These are phyloP conservation scores for Yponomeuta cagnagella DNA, from an alignment of 2,888 invertebrate species.

Conservation along the genomic window DNA sequence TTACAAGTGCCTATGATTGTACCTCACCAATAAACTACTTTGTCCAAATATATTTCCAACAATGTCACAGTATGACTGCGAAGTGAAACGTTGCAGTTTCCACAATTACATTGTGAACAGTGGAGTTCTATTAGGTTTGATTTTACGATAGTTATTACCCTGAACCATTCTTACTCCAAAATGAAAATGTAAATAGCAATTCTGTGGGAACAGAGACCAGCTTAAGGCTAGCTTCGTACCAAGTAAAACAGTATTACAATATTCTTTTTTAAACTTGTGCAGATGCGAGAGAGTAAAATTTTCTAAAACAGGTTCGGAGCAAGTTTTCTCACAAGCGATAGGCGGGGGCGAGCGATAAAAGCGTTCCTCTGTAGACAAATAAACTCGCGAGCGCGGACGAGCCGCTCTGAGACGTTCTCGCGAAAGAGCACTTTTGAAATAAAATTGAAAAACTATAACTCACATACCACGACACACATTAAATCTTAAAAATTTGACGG, in stretches of 20 bases:
- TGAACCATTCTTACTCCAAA: background rate
- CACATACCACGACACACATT: background rate
- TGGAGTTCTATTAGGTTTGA: background rate
- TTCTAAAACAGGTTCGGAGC: no score
- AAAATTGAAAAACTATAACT: no score
- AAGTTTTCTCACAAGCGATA: no score
- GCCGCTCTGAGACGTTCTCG: background rate
- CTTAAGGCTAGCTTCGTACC: no score
- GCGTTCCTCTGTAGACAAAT: conserved; percentile 19
- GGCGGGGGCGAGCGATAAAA: conserved; percentile 17
- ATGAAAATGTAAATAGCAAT: no score
- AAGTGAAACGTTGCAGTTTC: background rate
- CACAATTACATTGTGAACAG: background rate
- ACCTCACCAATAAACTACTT: background rate
- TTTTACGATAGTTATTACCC: background rate
- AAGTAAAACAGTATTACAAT: no score
- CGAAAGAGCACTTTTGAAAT: background rate
- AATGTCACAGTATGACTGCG: background rate
- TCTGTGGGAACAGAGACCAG: no score
- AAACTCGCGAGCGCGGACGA: conserved; percentile 9
- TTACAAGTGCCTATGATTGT: no score
- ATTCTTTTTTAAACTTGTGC: no score
- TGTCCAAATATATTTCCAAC: background rate
- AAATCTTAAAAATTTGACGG: no score
- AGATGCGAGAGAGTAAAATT: no score